phyloP scores from a whole-genome alignment of 1,140 invertebrate genomes.

The Drosophila burlai region DNA sequence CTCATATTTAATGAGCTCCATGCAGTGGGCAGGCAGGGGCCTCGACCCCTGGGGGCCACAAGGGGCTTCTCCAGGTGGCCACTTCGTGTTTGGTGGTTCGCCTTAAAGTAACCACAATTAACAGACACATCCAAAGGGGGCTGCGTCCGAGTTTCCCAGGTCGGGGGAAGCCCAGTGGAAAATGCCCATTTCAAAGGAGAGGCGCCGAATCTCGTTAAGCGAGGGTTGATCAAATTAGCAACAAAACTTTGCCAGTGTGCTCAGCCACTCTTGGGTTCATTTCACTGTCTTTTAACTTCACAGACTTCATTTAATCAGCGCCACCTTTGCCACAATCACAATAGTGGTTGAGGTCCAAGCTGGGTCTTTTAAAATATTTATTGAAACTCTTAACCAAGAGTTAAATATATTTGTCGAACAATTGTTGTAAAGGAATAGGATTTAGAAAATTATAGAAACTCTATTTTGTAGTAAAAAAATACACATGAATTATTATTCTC shows the following conservation, averaged over 20 bases:
- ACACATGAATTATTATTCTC: too few relatives aligned
- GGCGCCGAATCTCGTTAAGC: slow-evolving; percentile 10
- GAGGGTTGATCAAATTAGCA: slow-evolving; percentile 22
- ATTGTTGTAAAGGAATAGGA: too few relatives aligned
- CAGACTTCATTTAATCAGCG: neutral
- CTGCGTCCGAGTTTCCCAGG: neutral
- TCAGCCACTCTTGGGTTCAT: slow-evolving; percentile 2
- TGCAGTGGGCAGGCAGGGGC: neutral
- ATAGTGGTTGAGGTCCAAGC: neutral
- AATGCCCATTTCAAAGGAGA: neutral
- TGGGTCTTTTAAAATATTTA: neutral
- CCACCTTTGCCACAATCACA: slow-evolving; percentile 9
- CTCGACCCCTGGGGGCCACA: neutral
- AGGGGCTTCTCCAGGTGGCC: slow-evolving; percentile 1
- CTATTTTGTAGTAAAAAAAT: too few relatives aligned
- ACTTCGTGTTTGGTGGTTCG: slow-evolving; percentile 6
- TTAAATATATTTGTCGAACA: neutral
- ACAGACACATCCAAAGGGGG: slow-evolving; percentile 2
- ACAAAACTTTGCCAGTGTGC: slow-evolving; percentile 6
- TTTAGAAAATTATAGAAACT: too few relatives aligned
- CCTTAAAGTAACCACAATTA: slow-evolving; percentile 18
- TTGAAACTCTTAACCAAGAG: neutral
- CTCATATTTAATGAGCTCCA: slow-evolving; percentile 20
- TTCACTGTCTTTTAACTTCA: neutral
- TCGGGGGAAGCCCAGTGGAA: slow-evolving; percentile 2